These are phyloP conservation scores for Ascidia mentula DNA, from an alignment of 23 tunicate species.

Conservation along the genomic window DNA sequence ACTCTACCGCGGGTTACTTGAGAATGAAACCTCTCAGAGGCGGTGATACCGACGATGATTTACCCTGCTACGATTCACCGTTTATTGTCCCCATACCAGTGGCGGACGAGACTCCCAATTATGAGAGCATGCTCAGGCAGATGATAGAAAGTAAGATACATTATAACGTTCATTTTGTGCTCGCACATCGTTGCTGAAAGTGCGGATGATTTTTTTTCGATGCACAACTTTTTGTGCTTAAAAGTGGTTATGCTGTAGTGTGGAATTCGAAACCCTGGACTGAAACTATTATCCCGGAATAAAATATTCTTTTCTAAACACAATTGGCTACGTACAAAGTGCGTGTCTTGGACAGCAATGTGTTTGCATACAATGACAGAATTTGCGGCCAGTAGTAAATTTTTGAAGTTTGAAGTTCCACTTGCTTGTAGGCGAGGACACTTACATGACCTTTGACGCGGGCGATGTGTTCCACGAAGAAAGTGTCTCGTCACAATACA, in stretches of 20 bases:
- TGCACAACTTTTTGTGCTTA: background rate
- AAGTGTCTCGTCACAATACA: background rate
- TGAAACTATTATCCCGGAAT: background rate
- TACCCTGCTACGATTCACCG: slow-evolving; percentile 32
- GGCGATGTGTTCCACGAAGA: background rate
- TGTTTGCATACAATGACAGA: too few relatives aligned
- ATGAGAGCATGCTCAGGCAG: slow-evolving; percentile 38
- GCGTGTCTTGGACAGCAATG: too few relatives aligned
- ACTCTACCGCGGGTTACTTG: slow-evolving; percentile 25
- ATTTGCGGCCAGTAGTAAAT: too few relatives aligned
- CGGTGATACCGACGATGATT: background rate
- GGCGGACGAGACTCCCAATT: slow-evolving; percentile 32
- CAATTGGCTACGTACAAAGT: too few relatives aligned
- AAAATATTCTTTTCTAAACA: too few relatives aligned
- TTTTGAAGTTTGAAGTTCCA: too few relatives aligned
- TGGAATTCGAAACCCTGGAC: background rate
- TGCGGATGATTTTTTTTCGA: background rate
- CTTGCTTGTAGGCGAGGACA: slow-evolving; percentile 45
- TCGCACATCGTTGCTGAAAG: too few relatives aligned
- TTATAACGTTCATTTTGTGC: too few relatives aligned
- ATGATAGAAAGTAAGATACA: slow-evolving; percentile 51
- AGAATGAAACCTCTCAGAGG: slow-evolving; percentile 28
- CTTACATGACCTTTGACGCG: slow-evolving; percentile 30
- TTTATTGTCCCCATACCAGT: slow-evolving; percentile 46
- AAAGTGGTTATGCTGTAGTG: background rate